phyloP scores from a whole-genome alignment of 1,140 invertebrate species.

The Drosophila chauvacae region DNA sequence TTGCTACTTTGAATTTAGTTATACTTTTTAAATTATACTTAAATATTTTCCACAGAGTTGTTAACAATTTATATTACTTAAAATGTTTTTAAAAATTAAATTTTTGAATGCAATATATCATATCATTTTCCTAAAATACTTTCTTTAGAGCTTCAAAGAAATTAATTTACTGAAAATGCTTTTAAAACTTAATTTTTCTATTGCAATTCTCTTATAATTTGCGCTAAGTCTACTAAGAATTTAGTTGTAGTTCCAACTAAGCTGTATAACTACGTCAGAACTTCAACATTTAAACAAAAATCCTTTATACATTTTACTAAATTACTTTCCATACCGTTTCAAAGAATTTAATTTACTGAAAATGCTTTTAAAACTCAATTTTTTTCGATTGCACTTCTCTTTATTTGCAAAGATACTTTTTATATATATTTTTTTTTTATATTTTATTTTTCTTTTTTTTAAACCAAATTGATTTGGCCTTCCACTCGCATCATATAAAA shows the following conservation, averaged over 20 bases:
- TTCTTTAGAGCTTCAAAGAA: too few relatives aligned
- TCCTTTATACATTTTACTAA: neutral
- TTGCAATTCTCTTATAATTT: too few relatives aligned
- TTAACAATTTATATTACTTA: too few relatives aligned
- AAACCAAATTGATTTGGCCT: slow-evolving; percentile 36
- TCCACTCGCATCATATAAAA: slow-evolving; percentile 43
- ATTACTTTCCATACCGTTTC: neutral
- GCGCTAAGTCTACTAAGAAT: neutral
- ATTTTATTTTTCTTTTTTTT: too few relatives aligned
- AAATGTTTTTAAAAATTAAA: too few relatives aligned
- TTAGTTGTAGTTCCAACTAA: neutral
- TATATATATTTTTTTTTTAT: slow-evolving; percentile 6
- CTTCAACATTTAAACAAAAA: neutral
- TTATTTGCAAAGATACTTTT: slow-evolving; percentile 6
- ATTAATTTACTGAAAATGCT: too few relatives aligned
- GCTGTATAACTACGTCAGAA: neutral
- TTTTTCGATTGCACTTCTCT: neutral
- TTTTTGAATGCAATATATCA: too few relatives aligned
- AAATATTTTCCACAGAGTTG: too few relatives aligned
- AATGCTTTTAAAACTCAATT: slow-evolving; percentile 1
- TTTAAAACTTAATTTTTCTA: too few relatives aligned
- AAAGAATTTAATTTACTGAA: slow-evolving; percentile 2
- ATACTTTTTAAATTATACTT: too few relatives aligned
- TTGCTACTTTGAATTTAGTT: too few relatives aligned
- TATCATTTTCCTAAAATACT: too few relatives aligned